Conservation (phyloP, 92 coral and sea anemone genomes). For the Parazoanthus darwini region DNA sequence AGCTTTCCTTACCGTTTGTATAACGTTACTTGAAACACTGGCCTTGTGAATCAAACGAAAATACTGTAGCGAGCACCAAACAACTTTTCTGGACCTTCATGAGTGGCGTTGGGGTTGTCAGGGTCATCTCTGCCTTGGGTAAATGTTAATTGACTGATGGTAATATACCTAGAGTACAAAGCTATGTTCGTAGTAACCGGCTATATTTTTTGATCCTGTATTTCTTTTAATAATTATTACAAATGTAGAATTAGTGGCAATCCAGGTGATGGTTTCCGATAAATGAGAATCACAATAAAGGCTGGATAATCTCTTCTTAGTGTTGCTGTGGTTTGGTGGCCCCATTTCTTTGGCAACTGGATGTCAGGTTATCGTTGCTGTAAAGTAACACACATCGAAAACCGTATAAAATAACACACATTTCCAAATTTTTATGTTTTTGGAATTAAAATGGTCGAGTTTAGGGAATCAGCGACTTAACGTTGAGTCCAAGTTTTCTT, state of each 20-base stretch:
- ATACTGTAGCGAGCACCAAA: background rate
- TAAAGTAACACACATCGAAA: background rate
- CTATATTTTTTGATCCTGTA: background rate
- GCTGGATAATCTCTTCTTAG: background rate
- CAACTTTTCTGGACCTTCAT: background rate
- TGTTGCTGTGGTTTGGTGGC: slow-evolving; percentile 11
- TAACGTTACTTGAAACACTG: background rate
- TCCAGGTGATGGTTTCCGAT: background rate
- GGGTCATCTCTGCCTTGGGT: background rate
- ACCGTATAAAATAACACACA: too few species aligned
- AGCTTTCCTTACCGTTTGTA: background rate
- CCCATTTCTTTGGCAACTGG: background rate
- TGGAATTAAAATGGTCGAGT: too few species aligned
- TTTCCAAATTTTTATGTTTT: too few species aligned
- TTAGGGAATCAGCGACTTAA: too few species aligned
- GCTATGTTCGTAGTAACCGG: background rate
- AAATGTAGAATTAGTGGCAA: background rate
- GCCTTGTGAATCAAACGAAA: background rate
- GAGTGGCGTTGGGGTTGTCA: background rate
- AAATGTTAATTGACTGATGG: background rate
- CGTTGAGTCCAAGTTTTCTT: too few species aligned
- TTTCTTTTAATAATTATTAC: background rate
- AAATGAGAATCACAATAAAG: background rate
- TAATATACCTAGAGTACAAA: background rate
- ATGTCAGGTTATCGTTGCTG: slow-evolving; percentile 5